phyloP scores from a whole-genome alignment of 2,888 invertebrate species.

The Buathra laborator region DNA sequence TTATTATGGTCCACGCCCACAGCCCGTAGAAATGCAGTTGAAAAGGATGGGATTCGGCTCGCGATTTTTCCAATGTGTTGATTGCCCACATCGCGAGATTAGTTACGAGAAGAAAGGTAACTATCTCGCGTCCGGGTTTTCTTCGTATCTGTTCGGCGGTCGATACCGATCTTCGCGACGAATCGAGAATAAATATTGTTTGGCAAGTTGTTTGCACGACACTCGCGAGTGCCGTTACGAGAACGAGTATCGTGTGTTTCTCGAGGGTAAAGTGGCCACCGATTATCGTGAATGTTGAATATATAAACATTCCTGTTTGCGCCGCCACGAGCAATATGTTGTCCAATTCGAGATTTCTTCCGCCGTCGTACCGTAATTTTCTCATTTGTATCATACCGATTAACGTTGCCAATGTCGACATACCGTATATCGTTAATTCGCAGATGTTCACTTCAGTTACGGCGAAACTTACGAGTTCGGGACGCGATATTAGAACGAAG shows the following conservation, averaged over 20 bases:
- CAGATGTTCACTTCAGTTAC: constrained; percentile 96
- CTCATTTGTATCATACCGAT: constrained; percentile 96
- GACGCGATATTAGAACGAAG: constrained; percentile 94
- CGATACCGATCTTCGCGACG: constrained; percentile 93
- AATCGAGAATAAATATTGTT: constrained; percentile 96
- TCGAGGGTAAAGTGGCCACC: constrained; percentile 95
- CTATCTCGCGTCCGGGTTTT: constrained; percentile 97
- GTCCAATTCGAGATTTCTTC: constrained; percentile 93
- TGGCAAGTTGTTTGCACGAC: constrained; percentile 95
- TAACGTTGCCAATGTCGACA: constrained; percentile 94
- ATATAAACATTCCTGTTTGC: constrained; percentile 97
- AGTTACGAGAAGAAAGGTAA: constrained; percentile 95
- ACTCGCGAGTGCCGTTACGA: constrained; percentile 94
- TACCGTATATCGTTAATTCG: constrained; percentile 94
- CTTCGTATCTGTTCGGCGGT: constrained; percentile 93
- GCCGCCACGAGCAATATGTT: constrained; percentile 96
- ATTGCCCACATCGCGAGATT: constrained; percentile 98
- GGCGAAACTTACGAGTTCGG: constrained; percentile 92
- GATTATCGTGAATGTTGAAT: constrained; percentile 97
- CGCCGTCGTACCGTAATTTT: constrained; percentile 93
- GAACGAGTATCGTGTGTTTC: constrained; percentile 92
- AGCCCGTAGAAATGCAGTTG: constrained; percentile 96
- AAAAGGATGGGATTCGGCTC: constrained; percentile 96
- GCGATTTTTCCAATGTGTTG: constrained; percentile 95
- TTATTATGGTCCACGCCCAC: constrained; percentile 98